phyloP scores from a whole-genome alignment of 2,797 vertebrate genomes.

The Mormyrops attenuatus region DNA sequence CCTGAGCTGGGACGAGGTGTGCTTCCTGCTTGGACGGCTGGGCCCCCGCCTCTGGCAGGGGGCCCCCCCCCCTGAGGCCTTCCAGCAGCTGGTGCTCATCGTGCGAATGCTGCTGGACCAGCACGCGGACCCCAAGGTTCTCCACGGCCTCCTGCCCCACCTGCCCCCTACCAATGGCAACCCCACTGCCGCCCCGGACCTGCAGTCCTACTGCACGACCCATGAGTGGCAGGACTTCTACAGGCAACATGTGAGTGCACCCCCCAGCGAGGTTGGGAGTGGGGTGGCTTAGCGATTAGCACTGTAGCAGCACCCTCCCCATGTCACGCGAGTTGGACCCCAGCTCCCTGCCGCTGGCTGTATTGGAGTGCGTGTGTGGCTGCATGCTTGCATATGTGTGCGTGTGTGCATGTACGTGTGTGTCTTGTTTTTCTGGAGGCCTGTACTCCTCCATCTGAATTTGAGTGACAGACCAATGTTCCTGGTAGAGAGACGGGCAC shows the following conservation, averaged over 20 bases:
- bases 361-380: not conserved
- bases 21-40: constrained; percentile 69
- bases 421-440: not conserved
- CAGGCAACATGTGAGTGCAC: constrained; percentile 70
- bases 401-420: too few relatives aligned
- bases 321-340: not conserved
- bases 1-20: constrained; percentile 78
- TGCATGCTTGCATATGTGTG: too few relatives aligned
- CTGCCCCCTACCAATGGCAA: constrained; percentile 90
- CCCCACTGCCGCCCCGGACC: constrained; percentile 86
- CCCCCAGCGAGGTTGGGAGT: too few relatives aligned
- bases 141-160: constrained; percentile 78
- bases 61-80: constrained; percentile 54
- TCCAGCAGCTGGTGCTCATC: constrained; percentile 81
- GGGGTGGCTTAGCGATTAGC: not conserved
- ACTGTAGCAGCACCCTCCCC: not conserved
- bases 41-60: constrained; percentile 55
- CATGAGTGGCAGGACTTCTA: constrained; percentile 85
- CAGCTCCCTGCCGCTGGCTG: not conserved
- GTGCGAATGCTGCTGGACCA: constrained; percentile 83
- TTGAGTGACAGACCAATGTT: not conserved
- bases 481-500: not conserved
- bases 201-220: constrained; percentile 77
- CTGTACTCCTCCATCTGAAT: not conserved
- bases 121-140: constrained; percentile 69